Percentiles rank a stretch among this genome's conserved stretches.
Conservation (phyloP, 2,797 vertebrate genomes). For the Syngnathus rostellatus region DNA sequence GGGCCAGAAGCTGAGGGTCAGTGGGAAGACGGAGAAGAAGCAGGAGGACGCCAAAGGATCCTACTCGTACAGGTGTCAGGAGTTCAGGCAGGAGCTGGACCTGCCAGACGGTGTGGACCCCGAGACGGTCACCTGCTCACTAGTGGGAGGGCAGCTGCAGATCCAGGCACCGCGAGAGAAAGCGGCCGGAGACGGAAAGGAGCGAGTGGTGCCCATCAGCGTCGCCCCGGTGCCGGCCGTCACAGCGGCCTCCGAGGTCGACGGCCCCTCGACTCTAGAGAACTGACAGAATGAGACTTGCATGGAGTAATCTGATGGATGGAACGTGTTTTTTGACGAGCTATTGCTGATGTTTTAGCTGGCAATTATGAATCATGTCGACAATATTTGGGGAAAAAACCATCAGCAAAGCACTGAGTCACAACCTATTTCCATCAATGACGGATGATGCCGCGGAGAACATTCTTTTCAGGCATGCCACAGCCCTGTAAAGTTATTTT, state of each 20-base stretch:
- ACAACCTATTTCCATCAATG: not conserved
- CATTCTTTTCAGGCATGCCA: conserved; percentile 2
- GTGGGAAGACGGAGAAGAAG: conserved; percentile 62
- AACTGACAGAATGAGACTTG: not conserved
- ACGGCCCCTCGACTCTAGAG: conserved; percentile 15
- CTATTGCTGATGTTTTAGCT: conserved; percentile 1
- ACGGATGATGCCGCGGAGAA: not conserved
- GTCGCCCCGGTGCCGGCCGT: conserved; percentile 36
- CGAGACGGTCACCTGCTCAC: conserved; percentile 66
- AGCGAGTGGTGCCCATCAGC: conserved; percentile 68
- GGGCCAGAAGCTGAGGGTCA: conserved; percentile 61
- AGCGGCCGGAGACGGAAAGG: conserved; percentile 32
- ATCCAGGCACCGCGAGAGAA: conserved; percentile 63
- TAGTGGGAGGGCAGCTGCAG: conserved; percentile 70
- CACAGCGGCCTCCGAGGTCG: conserved; percentile 3
- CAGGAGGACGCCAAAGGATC: conserved; percentile 61
- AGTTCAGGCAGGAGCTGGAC: conserved; percentile 73
- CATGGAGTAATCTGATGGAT: not conserved
- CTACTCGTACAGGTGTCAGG: conserved; percentile 69
- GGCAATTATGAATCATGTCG: not conserved
- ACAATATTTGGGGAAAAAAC: not conserved
- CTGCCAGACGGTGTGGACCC: conserved; percentile 68
- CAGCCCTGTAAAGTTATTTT: conserved; percentile 1
- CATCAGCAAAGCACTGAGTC: not conserved
- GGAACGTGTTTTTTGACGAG: not conserved